phyloP scores from a whole-genome alignment of 2,888 invertebrate species.

The Dolomedes plantarius region DNA sequence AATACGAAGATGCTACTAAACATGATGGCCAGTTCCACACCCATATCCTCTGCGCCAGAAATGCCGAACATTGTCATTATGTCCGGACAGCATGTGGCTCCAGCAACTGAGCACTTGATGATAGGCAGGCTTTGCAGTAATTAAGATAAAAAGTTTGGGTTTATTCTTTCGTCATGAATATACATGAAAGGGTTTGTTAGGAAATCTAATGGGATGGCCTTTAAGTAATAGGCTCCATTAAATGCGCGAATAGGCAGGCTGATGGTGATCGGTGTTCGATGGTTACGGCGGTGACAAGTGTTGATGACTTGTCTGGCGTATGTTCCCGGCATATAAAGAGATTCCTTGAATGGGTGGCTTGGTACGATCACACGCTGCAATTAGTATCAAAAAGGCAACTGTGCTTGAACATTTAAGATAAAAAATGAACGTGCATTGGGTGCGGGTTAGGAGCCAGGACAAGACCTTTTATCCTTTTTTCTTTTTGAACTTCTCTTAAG shows the following conservation, averaged over 20 bases:
- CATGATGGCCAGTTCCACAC: conserved; percentile 3
- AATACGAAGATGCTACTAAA: conserved; percentile 26
- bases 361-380: not conserved
- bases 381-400: not conserved
- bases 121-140: conserved; percentile 4
- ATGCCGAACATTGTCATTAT: not conserved
- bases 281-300: not conserved
- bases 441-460: not conserved
- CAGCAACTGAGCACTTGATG: not conserved
- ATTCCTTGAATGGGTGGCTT: not conserved
- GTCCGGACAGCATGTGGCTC: not conserved
- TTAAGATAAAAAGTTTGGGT: conserved; percentile 37
- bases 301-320: not conserved
- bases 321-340: not conserved
- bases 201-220: not conserved
- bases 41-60: not conserved
- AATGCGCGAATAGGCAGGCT: not conserved
- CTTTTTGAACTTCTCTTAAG: no score
- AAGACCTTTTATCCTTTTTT: no score
- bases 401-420: not conserved
- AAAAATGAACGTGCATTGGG: not conserved
- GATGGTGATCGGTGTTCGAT: not conserved
- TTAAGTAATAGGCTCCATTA: conserved; percentile 33
- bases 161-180: conserved; percentile 41
- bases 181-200: conserved; percentile 33